These are phyloP conservation scores for Limenitis camilla DNA, from an alignment of 2,888 invertebrate genomes.

Conservation along the genomic window DNA sequence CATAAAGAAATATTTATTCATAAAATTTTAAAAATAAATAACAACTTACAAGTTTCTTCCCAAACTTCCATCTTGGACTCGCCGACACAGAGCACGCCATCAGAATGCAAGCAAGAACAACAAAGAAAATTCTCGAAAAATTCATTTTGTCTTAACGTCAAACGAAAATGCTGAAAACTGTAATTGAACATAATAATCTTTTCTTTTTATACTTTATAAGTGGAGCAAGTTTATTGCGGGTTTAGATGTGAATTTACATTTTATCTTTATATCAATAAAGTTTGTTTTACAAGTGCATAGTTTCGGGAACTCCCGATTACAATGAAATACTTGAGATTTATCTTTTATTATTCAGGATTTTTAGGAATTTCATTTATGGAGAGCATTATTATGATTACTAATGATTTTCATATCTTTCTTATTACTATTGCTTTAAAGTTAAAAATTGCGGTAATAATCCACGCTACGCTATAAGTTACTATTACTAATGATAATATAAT, in stretches of 20 bases:
- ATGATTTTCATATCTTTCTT: too few species aligned
- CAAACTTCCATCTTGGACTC: conserved; percentile 40
- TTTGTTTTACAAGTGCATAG: too few species aligned
- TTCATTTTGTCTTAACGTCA: too few species aligned
- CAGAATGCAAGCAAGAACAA: conserved; percentile 36
- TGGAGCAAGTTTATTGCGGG: not conserved
- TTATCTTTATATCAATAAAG: too few species aligned
- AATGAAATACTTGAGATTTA: not conserved
- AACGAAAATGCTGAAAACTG: not conserved
- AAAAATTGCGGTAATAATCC: too few species aligned
- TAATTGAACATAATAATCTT: not conserved
- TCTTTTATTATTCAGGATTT: too few species aligned
- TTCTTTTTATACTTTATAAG: conserved; percentile 1
- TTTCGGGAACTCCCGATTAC: not conserved
- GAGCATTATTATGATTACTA: too few species aligned
- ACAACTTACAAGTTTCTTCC: conserved; percentile 46
- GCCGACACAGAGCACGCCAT: conserved; percentile 31
- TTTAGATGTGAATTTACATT: not conserved
- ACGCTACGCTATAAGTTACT: too few species aligned
- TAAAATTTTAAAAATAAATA: not conserved
- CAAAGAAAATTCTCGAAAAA: conserved; percentile 36
- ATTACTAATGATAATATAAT: too few species aligned
- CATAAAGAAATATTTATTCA: not conserved
- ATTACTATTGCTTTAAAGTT: too few species aligned
- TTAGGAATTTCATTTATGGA: too few species aligned